phyloP scores from a whole-genome alignment of 1,140 invertebrate genomes.

The Pinna nobilis region DNA sequence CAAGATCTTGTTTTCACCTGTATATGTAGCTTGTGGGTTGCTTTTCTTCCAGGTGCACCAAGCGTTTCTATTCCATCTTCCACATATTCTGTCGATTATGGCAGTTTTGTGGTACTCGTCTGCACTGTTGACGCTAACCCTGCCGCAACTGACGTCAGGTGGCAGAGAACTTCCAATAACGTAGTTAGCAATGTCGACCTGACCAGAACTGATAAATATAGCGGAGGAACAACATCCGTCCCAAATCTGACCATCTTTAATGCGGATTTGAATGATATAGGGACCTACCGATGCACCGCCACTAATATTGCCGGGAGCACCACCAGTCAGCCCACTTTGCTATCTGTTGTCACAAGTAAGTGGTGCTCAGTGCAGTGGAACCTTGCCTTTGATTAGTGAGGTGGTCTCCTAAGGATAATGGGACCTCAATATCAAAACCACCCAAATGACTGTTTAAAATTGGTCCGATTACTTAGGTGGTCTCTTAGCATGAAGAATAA shows the following conservation, averaged over 20 bases:
- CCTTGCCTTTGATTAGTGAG: too few species aligned
- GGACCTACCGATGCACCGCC: conserved; percentile 31
- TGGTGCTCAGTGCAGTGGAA: too few species aligned
- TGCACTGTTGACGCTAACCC: conserved; percentile 34
- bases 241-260: conserved; percentile 32
- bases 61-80: conserved; percentile 3
- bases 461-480: too few species aligned
- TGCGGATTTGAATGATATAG: conserved; percentile 17
- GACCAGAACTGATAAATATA: conserved; percentile 14
- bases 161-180: conserved; percentile 14
- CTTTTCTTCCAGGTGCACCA: conserved; percentile 13
- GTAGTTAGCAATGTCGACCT: background rate
- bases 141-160: background rate
- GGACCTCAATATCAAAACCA: too few species aligned
- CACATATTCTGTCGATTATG: conserved; percentile 4
- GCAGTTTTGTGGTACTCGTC: background rate
- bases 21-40: too few species aligned
- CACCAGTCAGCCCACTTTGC: conserved; percentile 11
- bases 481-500: too few species aligned
- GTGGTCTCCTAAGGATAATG: too few species aligned
- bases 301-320: conserved; percentile 35
- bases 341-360: conserved; percentile 13
- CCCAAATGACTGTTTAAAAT: too few species aligned
- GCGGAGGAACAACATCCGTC: conserved; percentile 16
- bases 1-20: too few species aligned